Conservation (phyloP, 2,113 vertebrate genomes). For the Bombycilla garrulus region DNA sequence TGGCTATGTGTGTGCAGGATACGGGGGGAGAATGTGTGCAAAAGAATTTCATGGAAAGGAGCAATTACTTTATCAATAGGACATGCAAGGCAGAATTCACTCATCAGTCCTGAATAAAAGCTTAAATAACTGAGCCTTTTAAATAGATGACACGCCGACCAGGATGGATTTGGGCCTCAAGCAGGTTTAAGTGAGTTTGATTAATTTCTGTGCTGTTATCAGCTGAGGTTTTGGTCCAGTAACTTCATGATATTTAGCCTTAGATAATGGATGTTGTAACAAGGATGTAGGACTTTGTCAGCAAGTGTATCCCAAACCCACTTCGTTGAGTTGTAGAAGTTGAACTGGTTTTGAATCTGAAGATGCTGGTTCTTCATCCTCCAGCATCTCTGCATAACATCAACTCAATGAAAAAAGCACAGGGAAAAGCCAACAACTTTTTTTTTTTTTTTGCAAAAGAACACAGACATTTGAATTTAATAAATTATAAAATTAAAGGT, state of each 20-base stretch:
- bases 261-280: not conserved
- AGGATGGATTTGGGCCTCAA: not conserved
- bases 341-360: not conserved
- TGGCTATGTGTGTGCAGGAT: rapidly evolving
- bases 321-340: not conserved
- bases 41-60: not conserved
- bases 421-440: slow-evolving; percentile 64
- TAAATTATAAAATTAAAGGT: slow-evolving; percentile 91
- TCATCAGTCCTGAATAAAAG: not conserved
- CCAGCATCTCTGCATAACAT: not conserved
- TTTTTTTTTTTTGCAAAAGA: slow-evolving; percentile 78
- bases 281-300: not conserved
- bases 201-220: not conserved
- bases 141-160: not conserved
- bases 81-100: not conserved
- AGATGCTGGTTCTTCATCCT: not conserved
- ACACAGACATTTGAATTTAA: slow-evolving; percentile 87
- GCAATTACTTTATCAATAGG: not conserved
- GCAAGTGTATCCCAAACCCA: not conserved
- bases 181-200: not conserved
- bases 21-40: not conserved
- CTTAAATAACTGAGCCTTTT: not conserved
- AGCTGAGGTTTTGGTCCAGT: not conserved
- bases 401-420: not conserved
- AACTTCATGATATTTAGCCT: not conserved